phyloP scores from a whole-genome alignment of 1,140 invertebrate genomes.

The Musca domestica region DNA sequence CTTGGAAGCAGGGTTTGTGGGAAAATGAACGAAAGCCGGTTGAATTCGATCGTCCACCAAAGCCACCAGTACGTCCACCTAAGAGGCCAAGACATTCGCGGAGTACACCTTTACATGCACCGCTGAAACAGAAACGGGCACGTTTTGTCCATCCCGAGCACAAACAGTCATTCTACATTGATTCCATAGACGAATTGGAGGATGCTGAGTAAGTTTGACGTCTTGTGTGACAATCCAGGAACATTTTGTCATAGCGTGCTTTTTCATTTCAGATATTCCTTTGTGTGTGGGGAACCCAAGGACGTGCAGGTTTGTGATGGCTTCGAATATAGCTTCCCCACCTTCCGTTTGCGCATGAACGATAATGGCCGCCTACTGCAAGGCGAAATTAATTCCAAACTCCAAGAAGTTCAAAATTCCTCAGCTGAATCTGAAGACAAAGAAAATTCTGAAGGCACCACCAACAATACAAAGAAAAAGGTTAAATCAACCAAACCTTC shows the following conservation, averaged over 20 bases:
- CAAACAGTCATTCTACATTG: neutral
- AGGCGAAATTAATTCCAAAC: constrained; percentile 36
- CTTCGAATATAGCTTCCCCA: constrained; percentile 49
- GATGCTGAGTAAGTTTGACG: neutral
- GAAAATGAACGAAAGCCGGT: constrained; percentile 52
- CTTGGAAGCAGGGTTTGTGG: constrained; percentile 61
- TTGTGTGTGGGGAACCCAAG: constrained; percentile 41
- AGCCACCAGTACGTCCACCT: constrained; percentile 46
- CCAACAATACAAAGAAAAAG: neutral
- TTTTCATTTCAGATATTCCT: constrained; percentile 38
- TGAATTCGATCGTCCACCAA: constrained; percentile 47
- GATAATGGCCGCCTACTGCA: constrained; percentile 38
- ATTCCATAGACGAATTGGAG: constrained; percentile 2
- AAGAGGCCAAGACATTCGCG: constrained; percentile 48
- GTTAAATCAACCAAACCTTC: constrained; percentile 33
- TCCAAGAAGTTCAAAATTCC: neutral
- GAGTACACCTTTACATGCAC: constrained; percentile 36
- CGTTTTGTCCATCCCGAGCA: constrained; percentile 34
- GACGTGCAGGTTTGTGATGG: constrained; percentile 46
- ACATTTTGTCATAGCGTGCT: neutral
- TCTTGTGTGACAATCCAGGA: neutral
- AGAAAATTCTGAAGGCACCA: neutral
- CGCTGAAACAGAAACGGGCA: constrained; percentile 43
- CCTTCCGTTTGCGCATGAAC: constrained; percentile 47
- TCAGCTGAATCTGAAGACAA: neutral